Conservation (phyloP, 2,888 invertebrate species). For the Shargacucullia verbasci region DNA sequence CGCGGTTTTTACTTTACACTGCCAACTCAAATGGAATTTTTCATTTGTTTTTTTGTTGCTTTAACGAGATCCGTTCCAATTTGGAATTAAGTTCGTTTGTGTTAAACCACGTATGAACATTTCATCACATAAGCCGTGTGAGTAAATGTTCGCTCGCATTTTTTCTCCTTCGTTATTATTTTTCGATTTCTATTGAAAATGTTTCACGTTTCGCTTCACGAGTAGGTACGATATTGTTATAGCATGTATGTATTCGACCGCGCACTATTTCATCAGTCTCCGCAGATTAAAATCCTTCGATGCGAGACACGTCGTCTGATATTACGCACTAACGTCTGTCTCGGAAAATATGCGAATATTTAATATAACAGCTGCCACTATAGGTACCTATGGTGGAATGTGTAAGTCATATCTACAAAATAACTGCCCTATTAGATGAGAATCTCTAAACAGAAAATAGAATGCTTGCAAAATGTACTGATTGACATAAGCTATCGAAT, state of each 20-base stretch:
- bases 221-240: background rate
- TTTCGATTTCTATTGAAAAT: background rate
- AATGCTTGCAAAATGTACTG: no score
- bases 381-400: no score
- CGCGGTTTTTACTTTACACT: constrained; percentile 5
- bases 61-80: constrained; percentile 4
- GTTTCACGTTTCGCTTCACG: background rate
- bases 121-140: background rate
- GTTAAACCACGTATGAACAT: constrained; percentile 9
- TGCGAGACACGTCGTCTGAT: constrained; percentile 1
- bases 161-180: background rate
- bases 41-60: constrained; percentile 2
- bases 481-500: no score
- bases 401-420: no score
- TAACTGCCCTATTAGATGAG: no score
- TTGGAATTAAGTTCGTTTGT: constrained; percentile 16
- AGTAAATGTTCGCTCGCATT: background rate
- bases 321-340: background rate
- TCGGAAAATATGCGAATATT: background rate
- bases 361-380: no score
- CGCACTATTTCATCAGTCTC: constrained; percentile 3
- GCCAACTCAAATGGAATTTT: constrained; percentile 4
- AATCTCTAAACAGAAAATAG: no score
- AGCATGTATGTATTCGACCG: background rate
- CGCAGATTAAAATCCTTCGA: constrained; percentile 11